Evolutionary conservation across 1,140 invertebrate species (phyloP), one percentile per base, ranked within the genome.

Genomic region (Drosophila tristis): DNA sequence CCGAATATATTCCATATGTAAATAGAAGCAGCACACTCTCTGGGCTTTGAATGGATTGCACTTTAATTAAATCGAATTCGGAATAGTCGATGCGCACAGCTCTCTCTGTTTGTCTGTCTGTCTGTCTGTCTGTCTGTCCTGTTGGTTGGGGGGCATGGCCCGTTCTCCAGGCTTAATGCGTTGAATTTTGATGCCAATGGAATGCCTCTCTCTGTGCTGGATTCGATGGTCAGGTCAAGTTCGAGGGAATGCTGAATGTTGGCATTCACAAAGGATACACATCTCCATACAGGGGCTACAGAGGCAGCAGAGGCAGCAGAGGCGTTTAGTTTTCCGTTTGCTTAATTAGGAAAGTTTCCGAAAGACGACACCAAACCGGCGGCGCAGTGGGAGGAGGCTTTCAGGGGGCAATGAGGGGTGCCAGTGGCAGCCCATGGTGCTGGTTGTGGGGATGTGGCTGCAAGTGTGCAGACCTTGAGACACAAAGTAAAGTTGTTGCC

Each of bases 301-400:
- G 23, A 23, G 23, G 23, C 23, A 2, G 23, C 2, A 4, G 2
- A 2, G 0, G 51, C 51, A 9, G 35, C 9, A 39, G 4, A 4
- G 44, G 64, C 67, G 70, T 70, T 70, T 58, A 58, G 58, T 70
- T 70, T 50, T n/a, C 51, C 67, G 67, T 56, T 39, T 80, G 64
- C 71, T 72, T 84, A 84, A 84, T 84, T 84, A 72, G 76, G 54
- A 84, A 84, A 84, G 80, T 84, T 84, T 72, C 50, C 16, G 47
- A 71, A 79, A 66, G 63, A 50, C 51, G 45, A 58, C 66, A 31
- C 51, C 51, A 61, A 71, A 74, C 63, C 61, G 80, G 65, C 72
- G 64, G 72, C 72, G 61, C 76, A 80, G 35, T 5, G 0, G 35
- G 11, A 13, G 35, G 9, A 13, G 35, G 31, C 31, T 3, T 35